Conservation (phyloP, 2,113 vertebrate species). For the Leptobrachium leishanense region DNA sequence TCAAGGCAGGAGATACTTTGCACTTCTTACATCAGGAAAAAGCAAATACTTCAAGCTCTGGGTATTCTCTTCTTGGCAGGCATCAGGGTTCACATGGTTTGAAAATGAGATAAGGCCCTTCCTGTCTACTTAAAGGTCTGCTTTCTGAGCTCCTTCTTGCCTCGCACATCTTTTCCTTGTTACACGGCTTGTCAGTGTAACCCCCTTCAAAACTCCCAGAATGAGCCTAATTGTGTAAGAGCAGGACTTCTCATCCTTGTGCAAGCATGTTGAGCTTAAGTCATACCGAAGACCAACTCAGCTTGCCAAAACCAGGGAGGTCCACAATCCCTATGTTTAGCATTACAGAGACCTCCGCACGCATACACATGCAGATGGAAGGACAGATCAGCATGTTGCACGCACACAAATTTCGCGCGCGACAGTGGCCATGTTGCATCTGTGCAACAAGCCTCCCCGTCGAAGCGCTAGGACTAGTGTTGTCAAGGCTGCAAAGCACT, state of each 20-base stretch:
- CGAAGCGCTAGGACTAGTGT: too few species aligned
- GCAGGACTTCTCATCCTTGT: background rate
- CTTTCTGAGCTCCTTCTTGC: background rate
- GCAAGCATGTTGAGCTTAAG: background rate
- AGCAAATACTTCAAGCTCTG: constrained; percentile 3
- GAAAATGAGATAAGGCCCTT: constrained; percentile 15
- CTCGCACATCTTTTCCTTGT: constrained; percentile 38
- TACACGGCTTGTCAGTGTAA: constrained; percentile 4
- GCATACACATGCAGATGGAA: too few species aligned
- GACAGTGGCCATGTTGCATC: too few species aligned
- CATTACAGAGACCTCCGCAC: too few species aligned
- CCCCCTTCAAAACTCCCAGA: constrained; percentile 3
- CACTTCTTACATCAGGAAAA: constrained; percentile 12
- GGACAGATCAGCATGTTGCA: too few species aligned
- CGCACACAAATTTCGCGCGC: too few species aligned
- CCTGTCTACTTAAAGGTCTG: constrained; percentile 19
- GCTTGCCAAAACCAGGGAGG: background rate
- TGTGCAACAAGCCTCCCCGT: too few species aligned
- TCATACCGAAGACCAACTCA: background rate
- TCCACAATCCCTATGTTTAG: too few species aligned
- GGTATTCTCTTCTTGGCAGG: constrained; percentile 22
- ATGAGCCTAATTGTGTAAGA: background rate
- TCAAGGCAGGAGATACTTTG: constrained; percentile 11
- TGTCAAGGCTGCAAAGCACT: too few species aligned
- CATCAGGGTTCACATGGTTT: constrained; percentile 1